These are phyloP conservation scores for Drepana falcataria DNA, from an alignment of 2,888 invertebrate species.

Conservation along the genomic window DNA sequence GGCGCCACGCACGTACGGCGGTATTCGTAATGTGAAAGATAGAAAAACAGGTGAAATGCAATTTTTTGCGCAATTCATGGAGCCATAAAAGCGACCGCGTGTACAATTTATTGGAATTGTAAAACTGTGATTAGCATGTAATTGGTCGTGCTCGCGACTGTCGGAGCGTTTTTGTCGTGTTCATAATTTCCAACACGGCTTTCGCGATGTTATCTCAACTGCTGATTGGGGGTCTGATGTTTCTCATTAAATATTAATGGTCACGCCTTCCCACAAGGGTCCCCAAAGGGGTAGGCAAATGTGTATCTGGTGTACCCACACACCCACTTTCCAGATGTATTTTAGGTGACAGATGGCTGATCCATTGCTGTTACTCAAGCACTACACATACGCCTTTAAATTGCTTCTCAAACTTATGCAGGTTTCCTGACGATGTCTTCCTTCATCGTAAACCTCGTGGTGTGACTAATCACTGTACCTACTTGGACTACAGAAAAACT, in stretches of 20 bases:
- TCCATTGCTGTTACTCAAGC: no score
- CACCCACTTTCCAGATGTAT: no score
- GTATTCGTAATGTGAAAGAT: conserved; percentile 9
- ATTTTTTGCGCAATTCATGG: conserved; percentile 29
- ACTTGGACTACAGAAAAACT: no score
- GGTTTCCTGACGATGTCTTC: no score
- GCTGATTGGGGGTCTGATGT: conserved; percentile 19
- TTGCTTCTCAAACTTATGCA: no score
- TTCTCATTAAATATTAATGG: conserved; percentile 6
- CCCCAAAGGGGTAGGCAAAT: no score
- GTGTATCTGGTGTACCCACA: no score
- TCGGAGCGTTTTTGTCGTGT: conserved; percentile 39
- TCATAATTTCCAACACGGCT: conserved; percentile 37
- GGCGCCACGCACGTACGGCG: conserved; percentile 16
- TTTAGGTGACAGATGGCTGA: no score
- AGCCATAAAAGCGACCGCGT: conserved; percentile 25
- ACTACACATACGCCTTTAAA: no score
- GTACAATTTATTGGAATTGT: conserved; percentile 46
- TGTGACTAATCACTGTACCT: no score
- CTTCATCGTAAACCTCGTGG: no score
- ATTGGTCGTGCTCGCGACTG: conserved; percentile 32
- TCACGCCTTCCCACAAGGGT: no score
- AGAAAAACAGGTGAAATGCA: conserved; percentile 3
- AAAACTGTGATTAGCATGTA: conserved; percentile 62
- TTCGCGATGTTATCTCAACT: conserved; percentile 38